Evolutionary conservation across 2,113 vertebrate genomes (phyloP).

Genomic region (Ictalurus punctatus): DNA sequence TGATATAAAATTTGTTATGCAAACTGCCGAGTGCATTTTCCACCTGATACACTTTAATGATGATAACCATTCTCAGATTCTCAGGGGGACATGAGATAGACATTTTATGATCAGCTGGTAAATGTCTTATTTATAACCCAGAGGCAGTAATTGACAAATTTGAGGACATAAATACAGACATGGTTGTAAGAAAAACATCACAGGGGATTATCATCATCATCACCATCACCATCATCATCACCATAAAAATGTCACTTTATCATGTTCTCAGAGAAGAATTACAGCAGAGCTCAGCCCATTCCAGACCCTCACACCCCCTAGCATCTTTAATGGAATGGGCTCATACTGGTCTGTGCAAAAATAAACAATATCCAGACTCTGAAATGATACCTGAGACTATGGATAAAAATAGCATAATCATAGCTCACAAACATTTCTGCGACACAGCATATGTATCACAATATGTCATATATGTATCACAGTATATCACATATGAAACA

Average conservation of each 20-base stretch:
- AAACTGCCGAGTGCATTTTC: constrained; percentile 72
- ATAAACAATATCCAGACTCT: background rate
- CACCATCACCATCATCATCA: background rate
- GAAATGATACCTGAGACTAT: background rate
- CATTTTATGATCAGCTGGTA: constrained; percentile 69
- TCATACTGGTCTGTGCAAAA: background rate
- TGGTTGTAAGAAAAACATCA: constrained; percentile 14
- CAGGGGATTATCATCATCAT: constrained; percentile 7
- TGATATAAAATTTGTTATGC: constrained; percentile 69
- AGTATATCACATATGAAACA: too few species aligned
- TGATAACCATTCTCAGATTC: constrained; percentile 72
- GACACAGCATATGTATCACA: background rate
- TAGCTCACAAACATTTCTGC: too few species aligned
- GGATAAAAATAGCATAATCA: background rate
- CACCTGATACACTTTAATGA: constrained; percentile 74
- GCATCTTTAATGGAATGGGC: background rate
- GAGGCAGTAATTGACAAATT: constrained; percentile 60
- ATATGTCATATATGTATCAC: too few species aligned
- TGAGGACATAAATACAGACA: constrained; percentile 49
- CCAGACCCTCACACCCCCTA: background rate
- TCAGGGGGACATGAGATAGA: constrained; percentile 66
- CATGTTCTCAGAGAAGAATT: constrained; percentile 23
- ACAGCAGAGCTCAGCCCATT: constrained; percentile 9
- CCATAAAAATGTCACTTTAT: constrained; percentile 25
- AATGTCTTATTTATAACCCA: constrained; percentile 73